Evolutionary conservation across 1,140 invertebrate genomes (phyloP), one percentile per base, ranked within the genome.

Genomic region (Luehdorfia chinensis): DNA sequence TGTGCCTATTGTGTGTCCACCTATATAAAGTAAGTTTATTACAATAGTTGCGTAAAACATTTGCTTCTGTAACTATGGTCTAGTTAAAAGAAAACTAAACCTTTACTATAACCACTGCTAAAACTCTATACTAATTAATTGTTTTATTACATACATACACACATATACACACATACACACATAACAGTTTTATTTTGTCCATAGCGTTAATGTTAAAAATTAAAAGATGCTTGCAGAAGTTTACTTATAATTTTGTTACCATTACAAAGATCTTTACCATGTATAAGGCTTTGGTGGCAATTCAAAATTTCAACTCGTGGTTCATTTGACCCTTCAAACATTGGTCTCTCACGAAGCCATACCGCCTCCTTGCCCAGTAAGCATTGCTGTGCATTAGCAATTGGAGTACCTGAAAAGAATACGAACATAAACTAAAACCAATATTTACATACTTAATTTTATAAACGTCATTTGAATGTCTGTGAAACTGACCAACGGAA

Each of bases 281-380:
- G 75, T 50, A 85, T 56, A 39, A 84, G 66, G 58, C 69, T 84
- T 64, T 84, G 81, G 55, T 85, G 77, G 47, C 79, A 85, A 55
- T 83, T 85, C 25, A 85, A 66, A 48, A 85, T 83, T 74, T 85
- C 81, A 56, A 85, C 81, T 54, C 79, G 61, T 28, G 79, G 79
- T 59, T 85, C 81, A 39, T 65, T 81, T 11, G 78, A 76, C 4
- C 75, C 71, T 61, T 84, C 79, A 56, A 75, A 85, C 39, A 78
- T 57, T 25, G 81, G 72, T 33, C 79, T 69, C 65, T 85, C 81
- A 31, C 81, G 59, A 27, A 84, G 60, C 81, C 81, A 85, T 33
- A 84, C 81, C 7, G 81, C 75, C 64, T 85, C 81, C 66, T 85
- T 85, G 3, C 75, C 74, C 6, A 85, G 49, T 21, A 85, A 66